These are phyloP conservation scores for Holotrichia oblita DNA, from an alignment of 1,140 invertebrate species.

Conservation along the genomic window DNA sequence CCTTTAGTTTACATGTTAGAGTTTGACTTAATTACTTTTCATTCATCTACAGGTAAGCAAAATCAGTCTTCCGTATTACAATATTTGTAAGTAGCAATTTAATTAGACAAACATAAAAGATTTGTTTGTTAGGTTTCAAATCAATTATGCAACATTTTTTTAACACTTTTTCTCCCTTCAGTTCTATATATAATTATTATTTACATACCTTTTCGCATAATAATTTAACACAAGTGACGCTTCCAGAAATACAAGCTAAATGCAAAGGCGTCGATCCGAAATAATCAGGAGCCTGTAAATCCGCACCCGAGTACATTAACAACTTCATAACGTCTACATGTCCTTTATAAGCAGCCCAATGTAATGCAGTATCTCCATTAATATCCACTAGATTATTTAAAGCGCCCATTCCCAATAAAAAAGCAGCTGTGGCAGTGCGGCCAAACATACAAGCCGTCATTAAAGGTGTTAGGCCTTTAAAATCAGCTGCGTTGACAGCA, in stretches of 20 bases:
- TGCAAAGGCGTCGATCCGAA: conserved; percentile 94
- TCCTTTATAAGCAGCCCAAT: conserved; percentile 94
- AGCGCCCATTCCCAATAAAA: conserved; percentile 87
- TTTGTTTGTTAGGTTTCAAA: no score
- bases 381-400: conserved; percentile 86
- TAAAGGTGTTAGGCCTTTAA: conserved; percentile 89
- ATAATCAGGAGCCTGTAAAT: conserved; percentile 88
- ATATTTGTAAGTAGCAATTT: no score
- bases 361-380: conserved; percentile 90
- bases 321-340: conserved; percentile 87
- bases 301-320: conserved; percentile 90
- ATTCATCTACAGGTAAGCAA: no score
- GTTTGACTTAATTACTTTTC: no score
- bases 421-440: conserved; percentile 86
- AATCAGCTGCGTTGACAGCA: conserved; percentile 87
- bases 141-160: no score
- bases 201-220: conserved; percentile 82
- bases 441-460: conserved; percentile 95
- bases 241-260: conserved; percentile 89
- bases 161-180: no score
- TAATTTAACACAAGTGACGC: conserved; percentile 80
- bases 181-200: no score
- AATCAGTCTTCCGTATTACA: no score
- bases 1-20: no score
- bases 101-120: no score